These are phyloP conservation scores for Andrena minutula DNA, from an alignment of 2,888 invertebrate genomes.

Conservation along the genomic window DNA sequence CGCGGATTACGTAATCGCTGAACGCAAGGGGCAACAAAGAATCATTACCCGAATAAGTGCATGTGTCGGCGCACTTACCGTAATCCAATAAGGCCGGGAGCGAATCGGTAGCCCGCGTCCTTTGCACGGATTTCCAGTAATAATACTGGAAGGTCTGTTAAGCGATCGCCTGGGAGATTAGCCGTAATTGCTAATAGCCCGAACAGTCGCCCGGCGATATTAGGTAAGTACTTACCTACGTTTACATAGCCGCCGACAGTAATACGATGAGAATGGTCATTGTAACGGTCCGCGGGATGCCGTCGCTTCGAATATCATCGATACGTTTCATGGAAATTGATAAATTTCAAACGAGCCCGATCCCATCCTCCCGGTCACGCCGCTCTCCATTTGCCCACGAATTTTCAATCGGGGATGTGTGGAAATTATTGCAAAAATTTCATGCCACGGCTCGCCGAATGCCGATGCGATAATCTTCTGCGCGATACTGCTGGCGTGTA, in stretches of 20 bases:
- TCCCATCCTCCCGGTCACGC: background rate
- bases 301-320: slow-evolving; percentile 33
- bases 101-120: slow-evolving; percentile 41
- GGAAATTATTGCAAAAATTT: background rate
- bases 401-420: background rate
- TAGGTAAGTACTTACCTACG: slow-evolving; percentile 51
- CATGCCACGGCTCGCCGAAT: too few relatives aligned
- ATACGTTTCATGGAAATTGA: slow-evolving; percentile 17
- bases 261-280: slow-evolving; percentile 71
- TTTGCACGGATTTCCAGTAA: slow-evolving; percentile 68
- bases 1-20: slow-evolving; percentile 6
- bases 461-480: background rate
- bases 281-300: slow-evolving; percentile 64
- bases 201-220: slow-evolving; percentile 69
- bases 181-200: slow-evolving; percentile 77
- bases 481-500: background rate
- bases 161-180: slow-evolving; percentile 74
- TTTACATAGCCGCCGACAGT: slow-evolving; percentile 66
- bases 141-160: slow-evolving; percentile 71
- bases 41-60: slow-evolving; percentile 40
- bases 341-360: slow-evolving; percentile 15
- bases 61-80: slow-evolving; percentile 37
- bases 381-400: background rate
- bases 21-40: slow-evolving; percentile 37
- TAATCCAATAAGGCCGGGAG: slow-evolving; percentile 56